A percentile compares a stretch with the other conserved stretches of the same genome.
phyloP scores from a whole-genome alignment of 1,140 invertebrate genomes.

The Caenorhabditis remanei region DNA sequence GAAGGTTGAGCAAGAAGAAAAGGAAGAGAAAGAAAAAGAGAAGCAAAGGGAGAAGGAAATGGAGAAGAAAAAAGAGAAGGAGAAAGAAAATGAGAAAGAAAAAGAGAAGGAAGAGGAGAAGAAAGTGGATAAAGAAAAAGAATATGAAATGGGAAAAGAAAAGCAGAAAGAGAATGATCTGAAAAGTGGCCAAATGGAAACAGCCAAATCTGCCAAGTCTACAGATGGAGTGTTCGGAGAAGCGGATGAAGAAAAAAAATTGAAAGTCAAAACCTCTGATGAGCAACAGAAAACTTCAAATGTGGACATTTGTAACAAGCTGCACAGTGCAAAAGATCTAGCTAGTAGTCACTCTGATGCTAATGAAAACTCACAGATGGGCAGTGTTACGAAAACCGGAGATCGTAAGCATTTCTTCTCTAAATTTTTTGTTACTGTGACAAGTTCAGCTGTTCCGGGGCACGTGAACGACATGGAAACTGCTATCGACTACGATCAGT shows the following conservation, averaged over 20 bases:
- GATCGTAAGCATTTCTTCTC: background rate
- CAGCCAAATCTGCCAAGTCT: background rate
- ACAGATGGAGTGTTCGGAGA: background rate
- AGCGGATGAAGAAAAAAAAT: slow-evolving; percentile 6
- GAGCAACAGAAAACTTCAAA: slow-evolving; percentile 21
- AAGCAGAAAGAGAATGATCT: background rate
- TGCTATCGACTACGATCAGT: slow-evolving; percentile 24
- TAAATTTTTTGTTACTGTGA: background rate
- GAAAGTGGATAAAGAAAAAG: background rate
- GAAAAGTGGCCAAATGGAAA: slow-evolving; percentile 29
- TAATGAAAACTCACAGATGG: slow-evolving; percentile 4
- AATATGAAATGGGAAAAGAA: background rate
- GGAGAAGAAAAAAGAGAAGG: too few species aligned
- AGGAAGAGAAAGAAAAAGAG: slow-evolving; percentile 7
- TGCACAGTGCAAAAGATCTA: slow-evolving; percentile 16
- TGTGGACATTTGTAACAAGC: slow-evolving; percentile 7
- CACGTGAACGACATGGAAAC: slow-evolving; percentile 28
- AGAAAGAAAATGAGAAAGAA: too few species aligned
- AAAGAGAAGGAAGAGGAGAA: slow-evolving; percentile 1
- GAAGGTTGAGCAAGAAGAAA: slow-evolving; percentile 10
- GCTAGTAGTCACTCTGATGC: slow-evolving; percentile 1
- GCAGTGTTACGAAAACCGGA: background rate
- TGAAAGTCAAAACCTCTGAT: background rate
- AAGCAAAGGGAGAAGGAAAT: background rate
- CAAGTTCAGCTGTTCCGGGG: background rate